Evolutionary conservation across 2,888 invertebrate genomes (phyloP).

Genomic region (Erebia ligea): DNA sequence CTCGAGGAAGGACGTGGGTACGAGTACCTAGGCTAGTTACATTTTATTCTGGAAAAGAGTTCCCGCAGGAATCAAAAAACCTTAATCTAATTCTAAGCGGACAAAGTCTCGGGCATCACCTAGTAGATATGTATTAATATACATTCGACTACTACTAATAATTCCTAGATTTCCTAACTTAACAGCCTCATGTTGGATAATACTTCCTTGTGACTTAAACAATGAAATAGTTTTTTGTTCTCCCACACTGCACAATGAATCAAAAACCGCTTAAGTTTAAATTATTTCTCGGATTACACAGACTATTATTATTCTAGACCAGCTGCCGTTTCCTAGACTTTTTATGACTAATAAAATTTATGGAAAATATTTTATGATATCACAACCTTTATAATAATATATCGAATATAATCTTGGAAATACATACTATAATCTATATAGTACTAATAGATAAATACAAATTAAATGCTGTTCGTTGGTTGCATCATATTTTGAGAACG

Average conservation of each 20-base stretch:
- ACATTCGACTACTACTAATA: not conserved
- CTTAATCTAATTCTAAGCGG: no score
- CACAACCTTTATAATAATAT: no score
- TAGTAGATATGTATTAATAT: not conserved
- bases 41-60: no score
- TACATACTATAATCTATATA: no score
- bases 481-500: no score
- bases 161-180: conserved; percentile 8
- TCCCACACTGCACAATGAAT: conserved; percentile 6
- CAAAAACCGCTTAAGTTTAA: conserved; percentile 25
- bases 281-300: conserved; percentile 18
- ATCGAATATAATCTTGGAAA: no score
- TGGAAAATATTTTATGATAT: not conserved
- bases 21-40: no score
- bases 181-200: not conserved
- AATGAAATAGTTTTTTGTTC: conserved; percentile 26
- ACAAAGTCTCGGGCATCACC: no score
- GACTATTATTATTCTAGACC: conserved; percentile 1
- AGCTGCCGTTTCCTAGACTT: conserved; percentile 2
- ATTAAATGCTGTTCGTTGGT: no score
- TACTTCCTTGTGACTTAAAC: conserved; percentile 25
- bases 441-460: no score
- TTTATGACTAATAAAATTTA: conserved; percentile 1
- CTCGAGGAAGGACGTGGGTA: no score
- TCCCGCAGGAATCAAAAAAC: no score